These are phyloP conservation scores for Drosophila prostipennis DNA, from an alignment of 2,888 invertebrate species.

Conservation along the genomic window DNA sequence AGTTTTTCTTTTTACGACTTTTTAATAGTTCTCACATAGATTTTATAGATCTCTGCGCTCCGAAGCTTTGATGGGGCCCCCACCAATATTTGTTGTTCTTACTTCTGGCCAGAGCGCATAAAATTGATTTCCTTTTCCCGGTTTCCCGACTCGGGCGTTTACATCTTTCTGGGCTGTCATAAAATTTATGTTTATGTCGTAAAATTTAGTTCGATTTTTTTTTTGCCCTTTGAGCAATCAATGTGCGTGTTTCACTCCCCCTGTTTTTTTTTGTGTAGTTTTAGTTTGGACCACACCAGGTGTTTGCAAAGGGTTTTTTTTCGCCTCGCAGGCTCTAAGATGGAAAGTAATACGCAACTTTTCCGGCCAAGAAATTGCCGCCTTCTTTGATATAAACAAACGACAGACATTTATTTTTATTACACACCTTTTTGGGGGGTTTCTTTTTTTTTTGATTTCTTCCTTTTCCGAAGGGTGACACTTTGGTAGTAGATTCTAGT, in stretches of 20 bases:
- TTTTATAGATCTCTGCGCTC: slow-evolving; percentile 68
- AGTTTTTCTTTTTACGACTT: slow-evolving; percentile 77
- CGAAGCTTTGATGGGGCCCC: slow-evolving; percentile 56
- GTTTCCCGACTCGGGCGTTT: slow-evolving; percentile 43
- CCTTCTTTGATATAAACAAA: slow-evolving; percentile 83
- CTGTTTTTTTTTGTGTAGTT: slow-evolving; percentile 7
- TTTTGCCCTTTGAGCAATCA: slow-evolving; percentile 51
- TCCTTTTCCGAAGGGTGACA: slow-evolving; percentile 23
- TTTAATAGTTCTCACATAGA: slow-evolving; percentile 83
- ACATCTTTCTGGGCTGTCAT: slow-evolving; percentile 71
- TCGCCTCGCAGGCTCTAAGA: slow-evolving; percentile 27
- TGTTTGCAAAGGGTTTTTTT: slow-evolving; percentile 56
- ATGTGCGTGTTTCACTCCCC: slow-evolving; percentile 31
- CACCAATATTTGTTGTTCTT: slow-evolving; percentile 54
- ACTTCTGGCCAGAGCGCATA: slow-evolving; percentile 71
- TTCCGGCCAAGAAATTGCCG: slow-evolving; percentile 55
- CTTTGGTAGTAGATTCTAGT: slow-evolving; percentile 78
- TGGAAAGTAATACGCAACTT: slow-evolving; percentile 52
- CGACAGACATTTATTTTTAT: slow-evolving; percentile 85
- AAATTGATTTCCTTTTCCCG: slow-evolving; percentile 76
- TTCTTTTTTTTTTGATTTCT: neutral
- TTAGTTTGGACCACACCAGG: slow-evolving; percentile 66
- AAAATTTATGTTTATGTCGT: slow-evolving; percentile 78
- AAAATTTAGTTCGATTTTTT: slow-evolving; percentile 78
- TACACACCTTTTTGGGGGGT: slow-evolving; percentile 81